These are phyloP conservation scores for Emys orbicularis DNA, from an alignment of 2,797 vertebrate species.

Conservation along the genomic window DNA sequence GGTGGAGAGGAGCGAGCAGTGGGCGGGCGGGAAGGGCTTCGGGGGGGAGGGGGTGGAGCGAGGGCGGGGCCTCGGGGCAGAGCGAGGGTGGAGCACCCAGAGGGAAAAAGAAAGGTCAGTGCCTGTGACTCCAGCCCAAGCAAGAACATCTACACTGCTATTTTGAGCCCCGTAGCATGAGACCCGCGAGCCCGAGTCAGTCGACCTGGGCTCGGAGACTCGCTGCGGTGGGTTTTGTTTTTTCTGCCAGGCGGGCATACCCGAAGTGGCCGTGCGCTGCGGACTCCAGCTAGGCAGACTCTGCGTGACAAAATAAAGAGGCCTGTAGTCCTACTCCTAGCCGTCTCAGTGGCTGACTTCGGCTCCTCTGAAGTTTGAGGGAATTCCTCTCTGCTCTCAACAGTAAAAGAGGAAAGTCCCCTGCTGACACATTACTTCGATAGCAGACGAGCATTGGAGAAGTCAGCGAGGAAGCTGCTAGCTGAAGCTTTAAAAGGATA, in stretches of 20 bases:
- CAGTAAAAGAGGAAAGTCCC: fast-evolving
- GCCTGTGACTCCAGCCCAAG: background rate
- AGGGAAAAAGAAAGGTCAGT: no score
- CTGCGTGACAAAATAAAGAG: background rate
- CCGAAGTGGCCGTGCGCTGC: background rate
- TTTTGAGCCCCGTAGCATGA: background rate
- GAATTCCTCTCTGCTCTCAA: background rate
- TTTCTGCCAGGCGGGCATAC: background rate
- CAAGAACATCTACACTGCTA: background rate
- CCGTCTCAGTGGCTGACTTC: background rate
- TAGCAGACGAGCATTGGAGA: background rate
- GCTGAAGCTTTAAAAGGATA: background rate
- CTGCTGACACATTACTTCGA: background rate
- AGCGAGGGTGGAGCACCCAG: no score
- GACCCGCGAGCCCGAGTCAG: background rate
- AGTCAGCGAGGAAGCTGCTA: background rate
- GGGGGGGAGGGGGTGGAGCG: no score
- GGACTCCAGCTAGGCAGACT: background rate
- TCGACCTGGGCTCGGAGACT: background rate
- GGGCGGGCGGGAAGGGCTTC: no score
- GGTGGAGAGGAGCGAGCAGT: no score
- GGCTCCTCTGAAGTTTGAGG: background rate
- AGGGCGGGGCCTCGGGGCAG: no score
- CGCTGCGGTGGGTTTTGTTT: background rate
- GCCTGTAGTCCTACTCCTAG: background rate